phyloP scores from a whole-genome alignment of 2,888 invertebrate species.

The Kryphioiulus occultus region DNA sequence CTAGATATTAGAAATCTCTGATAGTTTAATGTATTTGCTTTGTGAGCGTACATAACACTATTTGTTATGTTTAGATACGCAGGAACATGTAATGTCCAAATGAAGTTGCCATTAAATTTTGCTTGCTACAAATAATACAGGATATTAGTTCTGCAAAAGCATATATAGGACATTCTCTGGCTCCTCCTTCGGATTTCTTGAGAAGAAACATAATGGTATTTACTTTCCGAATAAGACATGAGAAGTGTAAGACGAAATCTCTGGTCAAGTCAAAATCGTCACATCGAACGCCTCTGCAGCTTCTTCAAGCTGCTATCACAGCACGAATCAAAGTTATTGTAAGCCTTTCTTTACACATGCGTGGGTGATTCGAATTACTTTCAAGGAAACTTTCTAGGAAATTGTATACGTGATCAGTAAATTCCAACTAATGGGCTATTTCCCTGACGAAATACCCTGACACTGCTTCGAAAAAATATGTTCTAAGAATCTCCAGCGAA shows the following conservation, averaged over 20 bases:
- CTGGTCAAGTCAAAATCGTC: background rate
- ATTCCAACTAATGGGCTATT: background rate
- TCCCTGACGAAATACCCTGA: background rate
- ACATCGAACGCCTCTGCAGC: background rate
- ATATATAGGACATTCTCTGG: background rate
- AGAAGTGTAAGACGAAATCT: background rate
- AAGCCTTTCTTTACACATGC: background rate
- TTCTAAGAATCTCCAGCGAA: background rate
- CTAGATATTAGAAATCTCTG: no score
- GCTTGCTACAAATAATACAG: no score
- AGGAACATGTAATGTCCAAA: no score
- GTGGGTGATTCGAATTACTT: background rate
- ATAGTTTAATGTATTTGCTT: no score
- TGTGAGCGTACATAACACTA: no score
- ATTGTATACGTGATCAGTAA: background rate
- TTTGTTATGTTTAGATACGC: no score
- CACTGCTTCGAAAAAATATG: background rate
- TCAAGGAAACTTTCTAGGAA: background rate
- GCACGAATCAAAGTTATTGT: background rate
- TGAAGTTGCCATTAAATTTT: no score
- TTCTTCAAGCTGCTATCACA: background rate
- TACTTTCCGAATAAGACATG: conserved; percentile 1
- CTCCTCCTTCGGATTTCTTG: background rate
- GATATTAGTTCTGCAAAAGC: no score
- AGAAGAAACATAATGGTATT: background rate